Base-by-base conservation (phyloP, 2,888 invertebrate genomes). In the Lasioglossum pauxillum region DNA sequence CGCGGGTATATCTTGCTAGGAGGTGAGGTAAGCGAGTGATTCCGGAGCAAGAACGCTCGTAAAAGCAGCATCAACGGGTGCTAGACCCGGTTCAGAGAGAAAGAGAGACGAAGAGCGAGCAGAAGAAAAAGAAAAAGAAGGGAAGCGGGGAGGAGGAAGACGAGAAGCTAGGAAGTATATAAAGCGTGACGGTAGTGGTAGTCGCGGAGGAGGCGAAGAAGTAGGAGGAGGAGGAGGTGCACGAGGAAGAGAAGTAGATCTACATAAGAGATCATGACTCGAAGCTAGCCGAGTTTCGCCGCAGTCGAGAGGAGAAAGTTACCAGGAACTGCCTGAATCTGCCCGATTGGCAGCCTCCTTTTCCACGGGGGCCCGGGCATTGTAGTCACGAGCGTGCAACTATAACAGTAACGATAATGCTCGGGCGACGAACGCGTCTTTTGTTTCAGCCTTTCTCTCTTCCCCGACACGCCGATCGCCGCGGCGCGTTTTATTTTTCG, bases 231-330 rank as follows among this genome's bases (percentile, higher is more conserved):
- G 57, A 57, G 57, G 57, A 57, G 57, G 80, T 69, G 73, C 69
- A 84, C 41, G 79, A 80, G 79, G 83, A 79, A 46, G 49, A 87
- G 88, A 88, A 87, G 90, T 88, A 87, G 93, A 92, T 92, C 93
- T 92, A 93, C 92, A 93, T 91, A 91, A 92, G 93, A 92, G 94
- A 93, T 94, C 93, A 93, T 92, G 94, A 93, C 93, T 93, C 90
- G 92, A 78, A 75, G 90, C 92, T 92, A 94, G 93, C 89, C 93
- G 93, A 94, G 94, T 94, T 94, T 94, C 93, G 91, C 89, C 89
- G 89, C 82, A 78, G 75, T 79, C 86, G 82, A 91, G 87, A 91
- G 92, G 94, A 93, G 94, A 94, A 94, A 94, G 94, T 94, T 93
- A 91, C 86, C 93, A 91, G 92, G 91, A 93, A 93, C 93, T 91